Base-by-base conservation (phyloP, 2,888 invertebrate genomes). In the Agrotis puta region DNA sequence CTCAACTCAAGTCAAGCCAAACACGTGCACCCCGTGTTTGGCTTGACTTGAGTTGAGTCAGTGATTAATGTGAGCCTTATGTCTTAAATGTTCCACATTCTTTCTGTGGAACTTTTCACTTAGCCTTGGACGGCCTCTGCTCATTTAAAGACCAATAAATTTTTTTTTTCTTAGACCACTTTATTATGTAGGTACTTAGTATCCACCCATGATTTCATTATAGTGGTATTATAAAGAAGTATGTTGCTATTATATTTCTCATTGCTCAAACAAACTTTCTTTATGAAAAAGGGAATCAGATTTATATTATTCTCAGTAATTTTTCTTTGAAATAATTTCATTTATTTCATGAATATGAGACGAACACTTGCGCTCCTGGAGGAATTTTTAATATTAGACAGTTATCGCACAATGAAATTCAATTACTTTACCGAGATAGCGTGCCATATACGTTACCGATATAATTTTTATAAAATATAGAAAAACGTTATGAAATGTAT, bases 91-190 rank as follows among this genome's bases (percentile, higher is more conserved):
- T 43, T 62, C 50, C 18, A 3, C 48, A 27, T 51, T 6, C 6
- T 57, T 47, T 64, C 33, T n/a, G 1, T n/a, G 7, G 13, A 47
- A 45, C 13, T 54, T 77, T 58, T 9, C 22, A 51, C 20, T 64
- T 61, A 56, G 45, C n/a, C n/a, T 65, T 13, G 1, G 20, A 27
- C 14, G 20, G 50, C 24, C 18, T 73, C 20, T 0, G 18, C 47
- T 68, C 47, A 81, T 76, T 63, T 64, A 81, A 51, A 18, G 54
- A 64, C 47, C 69, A 64, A 64, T 81, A 64, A 76, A 66, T 76
- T 58, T 58, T 59, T 50, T 16, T 54, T 47, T 20, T 54, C 53
- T n/a, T 74, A 81, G n/a, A 9, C 81, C 43, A 68, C 59, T 77
- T 77, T 77, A 82, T 77, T 45, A 64, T 14, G 39, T n/a, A n/a